phyloP scores from a whole-genome alignment of 2,888 invertebrate genomes.

The Itoplectis maculator region DNA sequence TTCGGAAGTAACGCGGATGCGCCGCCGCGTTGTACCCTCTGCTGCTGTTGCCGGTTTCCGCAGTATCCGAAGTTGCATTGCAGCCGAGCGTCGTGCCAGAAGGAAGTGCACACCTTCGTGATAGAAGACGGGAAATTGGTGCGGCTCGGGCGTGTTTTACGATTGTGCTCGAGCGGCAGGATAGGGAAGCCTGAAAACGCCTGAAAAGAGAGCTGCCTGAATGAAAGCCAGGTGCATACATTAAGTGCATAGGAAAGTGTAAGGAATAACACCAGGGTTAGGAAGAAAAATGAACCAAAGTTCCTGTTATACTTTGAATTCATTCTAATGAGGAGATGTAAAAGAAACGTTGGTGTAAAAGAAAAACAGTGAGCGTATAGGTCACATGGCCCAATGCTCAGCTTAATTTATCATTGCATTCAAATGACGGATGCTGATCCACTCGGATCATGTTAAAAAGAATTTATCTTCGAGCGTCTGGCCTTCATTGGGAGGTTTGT shows the following conservation, averaged over 20 bases:
- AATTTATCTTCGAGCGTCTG: slow-evolving; percentile 32
- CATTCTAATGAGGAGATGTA: slow-evolving; percentile 6
- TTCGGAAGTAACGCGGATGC: slow-evolving; percentile 58
- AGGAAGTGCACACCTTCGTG: slow-evolving; percentile 42
- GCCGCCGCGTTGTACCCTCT: slow-evolving; percentile 32
- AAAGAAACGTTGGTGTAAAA: too few relatives aligned
- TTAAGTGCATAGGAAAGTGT: slow-evolving; percentile 19
- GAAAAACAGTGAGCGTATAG: too few relatives aligned
- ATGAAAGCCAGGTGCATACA: slow-evolving; percentile 39
- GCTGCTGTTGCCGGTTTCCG: slow-evolving; percentile 59
- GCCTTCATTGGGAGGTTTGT: background rate
- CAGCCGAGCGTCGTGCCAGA: slow-evolving; percentile 10
- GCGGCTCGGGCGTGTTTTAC: slow-evolving; percentile 60
- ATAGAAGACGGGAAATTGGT: slow-evolving; percentile 54
- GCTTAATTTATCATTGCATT: slow-evolving; percentile 16
- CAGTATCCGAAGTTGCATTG: slow-evolving; percentile 55
- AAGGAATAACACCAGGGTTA: background rate
- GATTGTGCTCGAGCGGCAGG: slow-evolving; percentile 47
- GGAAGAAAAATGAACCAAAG: slow-evolving; percentile 4
- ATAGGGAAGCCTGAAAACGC: slow-evolving; percentile 45
- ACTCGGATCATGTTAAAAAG: slow-evolving; percentile 24
- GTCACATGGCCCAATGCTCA: background rate
- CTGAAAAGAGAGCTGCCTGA: slow-evolving; percentile 38
- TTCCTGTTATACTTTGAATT: slow-evolving; percentile 32
- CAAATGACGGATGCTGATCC: slow-evolving; percentile 18